phyloP scores from a whole-genome alignment of 2,888 invertebrate genomes.

The Vandiemenella viatica region DNA sequence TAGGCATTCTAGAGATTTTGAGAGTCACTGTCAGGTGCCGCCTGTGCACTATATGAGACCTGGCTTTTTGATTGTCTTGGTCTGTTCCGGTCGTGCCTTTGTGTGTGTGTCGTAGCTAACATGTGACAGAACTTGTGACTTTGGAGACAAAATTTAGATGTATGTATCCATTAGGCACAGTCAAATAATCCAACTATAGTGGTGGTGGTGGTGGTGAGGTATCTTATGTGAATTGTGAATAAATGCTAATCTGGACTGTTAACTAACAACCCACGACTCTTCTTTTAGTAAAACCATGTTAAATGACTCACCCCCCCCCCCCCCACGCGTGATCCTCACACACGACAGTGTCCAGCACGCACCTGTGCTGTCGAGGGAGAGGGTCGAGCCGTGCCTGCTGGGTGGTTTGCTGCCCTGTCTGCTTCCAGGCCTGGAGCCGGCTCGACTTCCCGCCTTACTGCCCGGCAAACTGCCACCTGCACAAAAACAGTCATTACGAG shows the following conservation, averaged over 20 bases:
- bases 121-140: no score
- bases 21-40: no score
- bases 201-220: background rate
- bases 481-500: no score
- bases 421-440: slow-evolving; percentile 71
- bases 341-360: slow-evolving; percentile 13
- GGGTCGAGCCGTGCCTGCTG: slow-evolving; percentile 82
- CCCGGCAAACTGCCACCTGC: slow-evolving; percentile 27
- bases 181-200: background rate
- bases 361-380: slow-evolving; percentile 82
- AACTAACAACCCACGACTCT: background rate
- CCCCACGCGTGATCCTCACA: background rate
- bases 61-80: no score
- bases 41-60: no score
- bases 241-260: no score
- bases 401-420: slow-evolving; percentile 82
- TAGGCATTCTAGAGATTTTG: no score
- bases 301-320: background rate
- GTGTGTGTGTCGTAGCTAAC: no score
- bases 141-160: no score
- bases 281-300: background rate
- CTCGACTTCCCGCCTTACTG: slow-evolving; percentile 50
- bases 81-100: no score
- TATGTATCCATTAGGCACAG: background rate
- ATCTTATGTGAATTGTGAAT: no score